Evolutionary conservation across 2,797 vertebrate species (phyloP).

Genomic region (Muraenolepis orangiensis): DNA sequence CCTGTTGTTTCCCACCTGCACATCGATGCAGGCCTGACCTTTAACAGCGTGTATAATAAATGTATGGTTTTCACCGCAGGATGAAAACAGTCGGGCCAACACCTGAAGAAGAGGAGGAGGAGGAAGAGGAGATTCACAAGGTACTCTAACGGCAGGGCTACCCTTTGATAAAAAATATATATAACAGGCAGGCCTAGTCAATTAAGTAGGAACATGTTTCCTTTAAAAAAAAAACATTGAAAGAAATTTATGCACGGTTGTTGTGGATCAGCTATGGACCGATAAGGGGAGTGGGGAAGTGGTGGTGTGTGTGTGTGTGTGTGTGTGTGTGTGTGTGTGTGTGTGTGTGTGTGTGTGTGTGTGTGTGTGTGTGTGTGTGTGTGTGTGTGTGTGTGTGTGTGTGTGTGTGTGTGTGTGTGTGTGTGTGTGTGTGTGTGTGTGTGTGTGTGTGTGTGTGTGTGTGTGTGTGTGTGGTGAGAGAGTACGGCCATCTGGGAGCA

Average conservation of each 20-base stretch:
- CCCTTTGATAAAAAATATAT: too few relatives aligned
- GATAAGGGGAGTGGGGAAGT: background rate
- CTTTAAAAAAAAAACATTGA: background rate
- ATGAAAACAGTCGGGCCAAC: background rate
- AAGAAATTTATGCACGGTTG: background rate
- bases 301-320: too few relatives aligned
- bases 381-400: too few relatives aligned
- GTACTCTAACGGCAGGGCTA: background rate
- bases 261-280: background rate
- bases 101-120: background rate
- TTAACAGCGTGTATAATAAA: background rate
- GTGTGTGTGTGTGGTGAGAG: constrained; percentile 44
- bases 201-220: background rate
- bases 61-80: background rate
- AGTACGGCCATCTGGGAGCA: constrained; percentile 56
- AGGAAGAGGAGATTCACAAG: background rate
- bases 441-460: too few relatives aligned
- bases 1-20: constrained; percentile 28
- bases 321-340: too few relatives aligned
- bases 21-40: background rate
- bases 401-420: too few relatives aligned
- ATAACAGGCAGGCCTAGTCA: background rate
- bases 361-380: background rate
- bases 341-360: too few relatives aligned
- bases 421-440: too few relatives aligned